Percentiles rank a stretch among this genome's conserved stretches.
Evolutionary conservation across 2,797 vertebrate species (phyloP).

Genomic region (Acomys russatus): DNA sequence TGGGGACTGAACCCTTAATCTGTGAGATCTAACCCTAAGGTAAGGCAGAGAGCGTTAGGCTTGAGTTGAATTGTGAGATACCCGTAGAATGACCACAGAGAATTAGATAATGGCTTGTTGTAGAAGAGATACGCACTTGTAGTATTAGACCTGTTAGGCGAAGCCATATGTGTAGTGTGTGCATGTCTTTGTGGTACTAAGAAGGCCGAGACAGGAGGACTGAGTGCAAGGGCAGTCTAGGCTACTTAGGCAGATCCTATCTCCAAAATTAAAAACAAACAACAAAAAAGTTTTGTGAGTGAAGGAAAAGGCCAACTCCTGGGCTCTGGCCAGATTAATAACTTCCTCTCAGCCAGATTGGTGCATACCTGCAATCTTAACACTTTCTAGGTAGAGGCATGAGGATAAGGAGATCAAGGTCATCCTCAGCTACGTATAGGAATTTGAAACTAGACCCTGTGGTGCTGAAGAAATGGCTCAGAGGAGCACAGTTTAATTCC

Average conservation of each 20-base stretch:
- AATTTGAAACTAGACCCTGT: neutral
- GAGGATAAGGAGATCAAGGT: neutral
- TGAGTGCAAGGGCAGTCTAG: neutral
- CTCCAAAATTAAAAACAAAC: neutral
- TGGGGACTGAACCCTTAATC: neutral
- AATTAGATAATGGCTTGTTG: neutral
- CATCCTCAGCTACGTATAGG: neutral
- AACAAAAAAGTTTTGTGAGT: neutral
- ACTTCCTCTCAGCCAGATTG: neutral
- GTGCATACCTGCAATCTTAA: neutral
- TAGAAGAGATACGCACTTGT: neutral
- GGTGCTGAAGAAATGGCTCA: neutral
- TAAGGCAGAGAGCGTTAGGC: neutral
- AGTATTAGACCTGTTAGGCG: neutral
- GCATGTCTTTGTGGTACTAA: too few species aligned
- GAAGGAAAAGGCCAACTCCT: neutral
- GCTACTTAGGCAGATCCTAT: neutral
- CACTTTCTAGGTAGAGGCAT: neutral
- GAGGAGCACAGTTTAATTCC: neutral
- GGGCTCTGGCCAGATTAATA: neutral
- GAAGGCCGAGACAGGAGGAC: neutral
- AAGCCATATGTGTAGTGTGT: neutral
- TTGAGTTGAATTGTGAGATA: neutral
- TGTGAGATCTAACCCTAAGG: neutral
- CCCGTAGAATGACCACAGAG: neutral